These are phyloP conservation scores for Tragelaphus buxtoni DNA, from an alignment of 2,113 vertebrate species.

Conservation along the genomic window DNA sequence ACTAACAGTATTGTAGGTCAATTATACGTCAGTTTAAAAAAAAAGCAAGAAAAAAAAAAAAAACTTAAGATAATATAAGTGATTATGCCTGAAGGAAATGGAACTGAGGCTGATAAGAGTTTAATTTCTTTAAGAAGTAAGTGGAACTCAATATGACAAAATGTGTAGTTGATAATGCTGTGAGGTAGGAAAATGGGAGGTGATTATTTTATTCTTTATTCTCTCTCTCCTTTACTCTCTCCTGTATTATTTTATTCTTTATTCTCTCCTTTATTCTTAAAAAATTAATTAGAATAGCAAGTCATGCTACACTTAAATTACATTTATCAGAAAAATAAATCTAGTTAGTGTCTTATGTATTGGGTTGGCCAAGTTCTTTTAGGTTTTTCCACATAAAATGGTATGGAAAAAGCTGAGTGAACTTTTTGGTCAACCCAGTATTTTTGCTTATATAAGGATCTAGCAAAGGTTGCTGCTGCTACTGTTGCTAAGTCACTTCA, in stretches of 20 bases:
- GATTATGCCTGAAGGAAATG: not conserved
- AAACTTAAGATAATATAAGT: not conserved
- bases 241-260: not conserved
- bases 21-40: not conserved
- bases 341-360: not conserved
- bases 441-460: not conserved
- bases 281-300: not conserved
- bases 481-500: too few relatives aligned
- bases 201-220: not conserved
- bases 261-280: not conserved
- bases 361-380: not conserved
- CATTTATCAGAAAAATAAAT: not conserved
- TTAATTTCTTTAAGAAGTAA: constrained; percentile 12
- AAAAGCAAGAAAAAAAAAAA: not conserved
- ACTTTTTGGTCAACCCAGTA: not conserved
- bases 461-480: not conserved
- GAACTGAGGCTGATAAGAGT: not conserved
- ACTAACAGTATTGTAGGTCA: not conserved
- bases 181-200: not conserved
- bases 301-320: not conserved
- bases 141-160: not conserved
- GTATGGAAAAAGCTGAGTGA: not conserved
- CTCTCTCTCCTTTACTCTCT: not conserved
- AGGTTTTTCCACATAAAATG: not conserved
- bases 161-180: not conserved